Evolutionary conservation across 2,113 vertebrate genomes (phyloP), one percentile per base, ranked within the genome.

Genomic region (Platysternon megacephalum): DNA sequence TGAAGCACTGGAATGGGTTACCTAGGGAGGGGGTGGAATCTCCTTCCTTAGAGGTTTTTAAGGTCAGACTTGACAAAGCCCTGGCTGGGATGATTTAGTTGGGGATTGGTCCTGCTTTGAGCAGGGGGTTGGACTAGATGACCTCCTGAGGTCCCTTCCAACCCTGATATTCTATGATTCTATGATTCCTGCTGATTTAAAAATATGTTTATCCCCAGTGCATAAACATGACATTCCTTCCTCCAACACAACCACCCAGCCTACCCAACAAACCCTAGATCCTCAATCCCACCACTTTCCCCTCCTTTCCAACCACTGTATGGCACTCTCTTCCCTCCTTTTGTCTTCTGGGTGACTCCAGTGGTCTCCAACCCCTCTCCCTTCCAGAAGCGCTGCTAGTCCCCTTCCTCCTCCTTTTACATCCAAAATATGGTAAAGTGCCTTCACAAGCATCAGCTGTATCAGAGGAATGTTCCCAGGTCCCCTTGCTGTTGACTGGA

Each of bases 401-500:
- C 22, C 44, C 44, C 42, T 17, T 48, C 53, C 28, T 84, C 4
- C 1, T 74, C n/a, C 56, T 83, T 49, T 8, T 51, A 78, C 28
- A n/a, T 86, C 79, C 92, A 39, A 74, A 22, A 72, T 58, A 61
- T 44, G 10, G 82, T 21, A 14, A 55, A 4, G 49, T 32, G 9
- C 49, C 26, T 85, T 49, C 65, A 85, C 86, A 92, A 26, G 79
- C 49, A 79, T n/a, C 28, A 35, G 72, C 53, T 74, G 81, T 49
- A 92, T 79, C 85, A 0, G 0, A 94, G 53, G 55, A 19, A 88
- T 91, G 65, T 28, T 58, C 91, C 89, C 79, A 86, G 89, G 79
- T 94, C 92, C 89, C 88, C 79, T 86, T 85, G 80, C 53, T 81
- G 72, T 35, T 48, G 48, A 94, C 68, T n/a, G 92, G 65, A 81